Conservation (phyloP, 2,888 invertebrate species). For the Clanis bilineata region DNA sequence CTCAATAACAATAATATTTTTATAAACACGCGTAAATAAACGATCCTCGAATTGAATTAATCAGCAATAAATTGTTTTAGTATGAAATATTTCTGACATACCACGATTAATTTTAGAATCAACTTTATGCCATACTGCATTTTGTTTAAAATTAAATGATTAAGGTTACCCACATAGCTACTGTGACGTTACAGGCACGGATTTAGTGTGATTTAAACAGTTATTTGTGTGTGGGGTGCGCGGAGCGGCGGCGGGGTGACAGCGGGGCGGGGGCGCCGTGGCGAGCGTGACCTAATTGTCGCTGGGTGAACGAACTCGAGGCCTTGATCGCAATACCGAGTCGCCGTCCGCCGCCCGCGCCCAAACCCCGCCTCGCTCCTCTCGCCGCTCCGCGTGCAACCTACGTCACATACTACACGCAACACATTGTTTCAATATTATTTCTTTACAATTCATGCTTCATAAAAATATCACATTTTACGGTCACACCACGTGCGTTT, state of each 20-base stretch:
- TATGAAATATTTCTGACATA: not conserved
- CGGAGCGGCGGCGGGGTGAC: constrained; percentile 48
- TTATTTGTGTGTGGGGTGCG: constrained; percentile 68
- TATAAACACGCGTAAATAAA: not conserved
- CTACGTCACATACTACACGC: constrained; percentile 55
- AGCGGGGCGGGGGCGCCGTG: constrained; percentile 38
- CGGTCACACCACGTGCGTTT: constrained; percentile 29
- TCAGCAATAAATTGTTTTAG: not conserved
- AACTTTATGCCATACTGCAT: not conserved
- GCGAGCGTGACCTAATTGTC: constrained; percentile 75
- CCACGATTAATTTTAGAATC: not conserved
- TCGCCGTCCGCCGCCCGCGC: constrained; percentile 42
- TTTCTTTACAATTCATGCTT: constrained; percentile 43
- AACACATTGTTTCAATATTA: constrained; percentile 58
- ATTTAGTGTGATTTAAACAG: constrained; percentile 74
- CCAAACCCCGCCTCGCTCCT: constrained; percentile 28
- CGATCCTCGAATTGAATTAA: not conserved
- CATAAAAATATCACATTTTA: constrained; percentile 36
- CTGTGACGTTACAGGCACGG: constrained; percentile 68
- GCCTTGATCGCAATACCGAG: constrained; percentile 80
- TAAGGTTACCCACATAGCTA: constrained; percentile 54
- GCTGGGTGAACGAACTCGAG: constrained; percentile 77
- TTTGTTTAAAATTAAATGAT: constrained; percentile 37
- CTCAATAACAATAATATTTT: not conserved
- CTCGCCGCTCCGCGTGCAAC: constrained; percentile 34